Percentiles rank a stretch among this genome's conserved stretches.
Conservation (phyloP, 2,113 vertebrate species). For the Pantherophis guttatus region DNA sequence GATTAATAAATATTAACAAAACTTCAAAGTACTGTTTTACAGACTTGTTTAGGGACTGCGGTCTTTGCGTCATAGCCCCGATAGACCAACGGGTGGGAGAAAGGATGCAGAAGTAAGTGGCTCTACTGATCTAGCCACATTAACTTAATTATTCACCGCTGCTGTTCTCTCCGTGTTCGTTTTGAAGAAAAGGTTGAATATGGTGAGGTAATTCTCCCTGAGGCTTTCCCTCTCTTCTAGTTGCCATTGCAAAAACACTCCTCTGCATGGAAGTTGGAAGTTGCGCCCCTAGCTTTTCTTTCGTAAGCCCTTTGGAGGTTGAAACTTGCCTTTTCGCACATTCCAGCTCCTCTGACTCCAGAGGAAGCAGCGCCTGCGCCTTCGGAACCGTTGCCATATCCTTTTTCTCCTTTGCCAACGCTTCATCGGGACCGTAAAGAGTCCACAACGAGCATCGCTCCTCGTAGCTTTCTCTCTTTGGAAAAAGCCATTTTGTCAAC, state of each 20-base stretch:
- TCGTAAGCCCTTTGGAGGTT: not conserved
- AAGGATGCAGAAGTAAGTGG: not conserved
- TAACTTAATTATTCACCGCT: not conserved
- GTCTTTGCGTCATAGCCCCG: not conserved
- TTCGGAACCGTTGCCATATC: too few relatives aligned
- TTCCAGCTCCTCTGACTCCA: not conserved
- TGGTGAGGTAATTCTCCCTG: not conserved
- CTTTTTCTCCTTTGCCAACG: not conserved
- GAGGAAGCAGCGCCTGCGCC: not conserved
- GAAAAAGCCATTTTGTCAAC: not conserved
- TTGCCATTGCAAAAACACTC: not conserved
- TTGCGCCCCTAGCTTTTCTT: not conserved
- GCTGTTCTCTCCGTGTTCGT: too few relatives aligned
- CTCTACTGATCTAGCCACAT: not conserved
- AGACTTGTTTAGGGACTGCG: not conserved
- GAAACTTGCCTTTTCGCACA: not conserved
- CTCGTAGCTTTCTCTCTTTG: not conserved
- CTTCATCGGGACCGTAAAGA: fast-evolving
- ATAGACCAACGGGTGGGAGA: not conserved
- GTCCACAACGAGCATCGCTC: too few relatives aligned
- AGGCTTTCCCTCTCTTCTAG: not conserved
- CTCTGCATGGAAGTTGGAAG: not conserved
- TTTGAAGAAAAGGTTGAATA: not conserved
- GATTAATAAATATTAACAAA: not conserved
- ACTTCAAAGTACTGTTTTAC: not conserved